Evolutionary conservation across 2,888 invertebrate species (phyloP), one percentile per base, ranked within the genome.

Genomic region (Drosophila histrio): DNA sequence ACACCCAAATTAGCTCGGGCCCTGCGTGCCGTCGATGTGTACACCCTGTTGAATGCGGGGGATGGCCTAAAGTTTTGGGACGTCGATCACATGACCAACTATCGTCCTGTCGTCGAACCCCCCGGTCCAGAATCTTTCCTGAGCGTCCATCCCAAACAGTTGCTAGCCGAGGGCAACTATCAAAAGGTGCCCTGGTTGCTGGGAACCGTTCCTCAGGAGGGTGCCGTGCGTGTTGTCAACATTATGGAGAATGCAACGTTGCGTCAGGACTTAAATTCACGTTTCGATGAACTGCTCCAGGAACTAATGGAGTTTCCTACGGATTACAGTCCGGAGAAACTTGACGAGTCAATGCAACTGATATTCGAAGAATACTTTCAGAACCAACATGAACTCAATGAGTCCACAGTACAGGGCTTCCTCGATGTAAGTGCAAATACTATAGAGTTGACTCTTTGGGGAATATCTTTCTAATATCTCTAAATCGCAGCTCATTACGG

Each of bases 21-120:
- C 11, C 78, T 93, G 21, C 89, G 93, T 32, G 66, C 80, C 1
- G 86, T 93, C 0, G 90, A 92, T 66, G 92, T 91, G 1, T 54
- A 74, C 1, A 82, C 68, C 4, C 79, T 93, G 13, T 66, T 92
- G 3, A 83, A 92, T 22, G 90, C 91, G 4, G 91, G 91, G 8
- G 92, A 92, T 79, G 83, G 88, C 0, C 91, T 93, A 28, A 93
- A 93, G 77, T 93, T 92, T 70, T 93, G 93, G 92, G 89, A 91
- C 41, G 89, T 92, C 2, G 93, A 93, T 81, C 93, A 93, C 4
- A 67, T 93, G 56, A 91, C 91, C 1, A 90, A 92, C 46, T 93
- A 91, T 77, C 90, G 92, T 0, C 91, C 93, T 0, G 93, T 92
- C 1, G 85, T 92, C 5, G 94, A 94, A 79, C 56, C 36, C 2